A percentile compares a stretch with the other conserved stretches of the same genome.
Evolutionary conservation across 2,797 vertebrate species (phyloP).

Genomic region (Todus mexicanus): DNA sequence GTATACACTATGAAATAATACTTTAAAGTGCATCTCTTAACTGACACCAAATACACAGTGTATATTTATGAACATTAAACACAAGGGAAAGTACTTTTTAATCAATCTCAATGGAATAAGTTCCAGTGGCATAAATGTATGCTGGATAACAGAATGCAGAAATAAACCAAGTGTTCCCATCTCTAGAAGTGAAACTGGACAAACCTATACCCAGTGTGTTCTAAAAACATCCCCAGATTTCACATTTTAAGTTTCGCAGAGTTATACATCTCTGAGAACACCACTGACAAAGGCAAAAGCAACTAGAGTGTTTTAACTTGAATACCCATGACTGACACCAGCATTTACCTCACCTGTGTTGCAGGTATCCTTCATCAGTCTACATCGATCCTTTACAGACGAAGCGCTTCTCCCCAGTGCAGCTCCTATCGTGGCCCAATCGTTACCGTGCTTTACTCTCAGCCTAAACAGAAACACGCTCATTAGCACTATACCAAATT

Average conservation of each 20-base stretch:
- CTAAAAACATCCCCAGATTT: background rate
- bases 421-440: conserved; percentile 97
- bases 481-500: conserved; percentile 42
- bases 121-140: background rate
- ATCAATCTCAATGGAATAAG: background rate
- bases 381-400: conserved; percentile 97
- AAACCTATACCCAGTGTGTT: background rate
- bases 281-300: background rate
- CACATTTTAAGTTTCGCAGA: background rate
- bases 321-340: background rate
- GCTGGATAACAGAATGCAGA: background rate
- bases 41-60: background rate
- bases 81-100: background rate
- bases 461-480: conserved; percentile 76
- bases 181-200: background rate
- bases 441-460: conserved; percentile 92
- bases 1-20: background rate
- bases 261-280: background rate
- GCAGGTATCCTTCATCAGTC: conserved; percentile 98
- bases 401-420: conserved; percentile 95
- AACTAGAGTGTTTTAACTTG: background rate
- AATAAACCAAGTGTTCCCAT: background rate
- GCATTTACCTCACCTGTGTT: conserved; percentile 85
- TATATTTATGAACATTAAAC: background rate
- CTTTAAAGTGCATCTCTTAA: background rate